Conservation (phyloP, 2,113 vertebrate genomes). For the Penelope pileata region DNA sequence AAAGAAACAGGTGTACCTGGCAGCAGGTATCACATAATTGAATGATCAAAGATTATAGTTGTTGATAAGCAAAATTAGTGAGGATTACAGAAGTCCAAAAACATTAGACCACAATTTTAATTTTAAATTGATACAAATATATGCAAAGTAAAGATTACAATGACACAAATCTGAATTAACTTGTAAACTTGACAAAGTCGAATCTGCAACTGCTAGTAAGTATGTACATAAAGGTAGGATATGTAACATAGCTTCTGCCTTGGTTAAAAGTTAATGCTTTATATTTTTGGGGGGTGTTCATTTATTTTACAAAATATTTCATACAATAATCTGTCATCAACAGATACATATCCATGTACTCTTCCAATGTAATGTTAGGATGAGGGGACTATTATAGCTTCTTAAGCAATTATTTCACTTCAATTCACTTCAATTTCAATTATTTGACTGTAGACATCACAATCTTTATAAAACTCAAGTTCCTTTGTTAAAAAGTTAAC, state of each 20-base stretch:
- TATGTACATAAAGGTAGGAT: not conserved
- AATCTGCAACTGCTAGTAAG: not conserved
- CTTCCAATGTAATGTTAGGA: not conserved
- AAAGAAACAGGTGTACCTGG: not conserved
- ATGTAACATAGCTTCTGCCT: not conserved
- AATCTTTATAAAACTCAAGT: not conserved
- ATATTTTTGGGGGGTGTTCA: not conserved
- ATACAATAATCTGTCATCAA: not conserved
- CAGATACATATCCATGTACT: accelerated
- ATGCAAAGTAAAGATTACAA: not conserved
- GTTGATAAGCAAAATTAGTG: not conserved
- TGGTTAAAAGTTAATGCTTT: not conserved
- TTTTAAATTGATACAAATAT: constrained; percentile 3
- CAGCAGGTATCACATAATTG: not conserved
- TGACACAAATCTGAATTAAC: not conserved
- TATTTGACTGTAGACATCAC: not conserved
- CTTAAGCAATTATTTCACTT: not conserved
- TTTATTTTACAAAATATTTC: not conserved
- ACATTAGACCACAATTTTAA: not conserved
- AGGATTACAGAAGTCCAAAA: not conserved
- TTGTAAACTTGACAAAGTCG: not conserved
- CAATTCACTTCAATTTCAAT: no score
- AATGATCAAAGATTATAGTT: not conserved
- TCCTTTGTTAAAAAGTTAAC: not conserved
- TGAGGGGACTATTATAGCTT: not conserved